A percentile compares a stretch with the other conserved stretches of the same genome.
Conservation (phyloP, 1,140 invertebrate species). For the Hylaeus anthracinus region DNA sequence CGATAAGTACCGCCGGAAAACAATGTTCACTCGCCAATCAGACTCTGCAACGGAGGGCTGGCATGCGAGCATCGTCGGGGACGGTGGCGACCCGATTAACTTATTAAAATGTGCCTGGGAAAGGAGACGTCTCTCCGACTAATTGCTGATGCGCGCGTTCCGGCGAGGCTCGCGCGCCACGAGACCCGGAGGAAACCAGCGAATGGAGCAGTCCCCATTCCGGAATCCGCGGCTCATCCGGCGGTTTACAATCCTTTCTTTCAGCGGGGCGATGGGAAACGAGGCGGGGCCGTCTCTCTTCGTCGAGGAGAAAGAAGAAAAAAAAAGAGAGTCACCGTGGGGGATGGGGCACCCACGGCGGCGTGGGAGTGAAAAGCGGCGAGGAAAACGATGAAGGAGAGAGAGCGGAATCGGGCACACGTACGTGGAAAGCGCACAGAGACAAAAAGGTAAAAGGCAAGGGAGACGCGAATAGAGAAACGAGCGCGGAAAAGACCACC, state of each 20-base stretch:
- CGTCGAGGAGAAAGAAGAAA: slow-evolving; percentile 17
- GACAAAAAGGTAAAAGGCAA: slow-evolving; percentile 25
- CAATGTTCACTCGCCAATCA: too few relatives aligned
- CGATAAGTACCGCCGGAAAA: too few relatives aligned
- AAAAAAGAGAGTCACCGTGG: neutral
- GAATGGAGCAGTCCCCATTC: slow-evolving; percentile 65
- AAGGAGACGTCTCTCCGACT: slow-evolving; percentile 53
- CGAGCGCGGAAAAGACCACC: slow-evolving; percentile 22
- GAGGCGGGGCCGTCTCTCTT: slow-evolving; percentile 25
- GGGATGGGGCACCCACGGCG: neutral
- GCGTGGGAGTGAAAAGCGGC: neutral
- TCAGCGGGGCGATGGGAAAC: slow-evolving; percentile 51
- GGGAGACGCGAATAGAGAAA: slow-evolving; percentile 28
- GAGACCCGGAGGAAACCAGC: slow-evolving; percentile 33
- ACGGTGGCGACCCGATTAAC: slow-evolving; percentile 39
- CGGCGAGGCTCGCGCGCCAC: neutral
- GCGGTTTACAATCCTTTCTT: slow-evolving; percentile 72
- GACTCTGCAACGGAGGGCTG: neutral
- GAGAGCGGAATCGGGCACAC: slow-evolving; percentile 26
- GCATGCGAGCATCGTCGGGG: slow-evolving; percentile 26
- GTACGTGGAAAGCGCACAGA: slow-evolving; percentile 18
- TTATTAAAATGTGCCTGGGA: slow-evolving; percentile 47
- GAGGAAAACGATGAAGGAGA: neutral
- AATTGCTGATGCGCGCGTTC: slow-evolving; percentile 56
- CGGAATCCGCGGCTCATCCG: slow-evolving; percentile 70